A percentile compares a stretch with the other conserved stretches of the same genome.
phyloP scores from a whole-genome alignment of 2,888 invertebrate species.

The Apantesis nais region DNA sequence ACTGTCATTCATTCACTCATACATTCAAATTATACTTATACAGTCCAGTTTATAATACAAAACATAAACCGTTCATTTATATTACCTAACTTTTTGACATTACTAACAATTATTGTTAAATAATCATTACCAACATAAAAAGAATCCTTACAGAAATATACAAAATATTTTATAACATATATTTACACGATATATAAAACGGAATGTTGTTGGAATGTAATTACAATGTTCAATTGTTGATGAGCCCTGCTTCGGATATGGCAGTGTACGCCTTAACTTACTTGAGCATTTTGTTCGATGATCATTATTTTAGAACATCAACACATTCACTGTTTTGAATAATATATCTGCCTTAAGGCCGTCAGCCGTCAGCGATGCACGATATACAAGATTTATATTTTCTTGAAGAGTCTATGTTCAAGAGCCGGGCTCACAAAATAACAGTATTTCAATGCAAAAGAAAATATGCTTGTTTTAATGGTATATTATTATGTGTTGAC shows the following conservation, averaged over 20 bases:
- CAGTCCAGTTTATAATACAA: constrained; percentile 79
- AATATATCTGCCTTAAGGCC: constrained; percentile 39
- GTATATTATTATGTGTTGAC: neutral
- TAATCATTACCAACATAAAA: constrained; percentile 60
- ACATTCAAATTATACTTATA: constrained; percentile 60
- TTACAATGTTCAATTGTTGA: constrained; percentile 48
- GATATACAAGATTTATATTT: neutral
- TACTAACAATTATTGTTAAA: constrained; percentile 53
- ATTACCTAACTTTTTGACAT: constrained; percentile 54
- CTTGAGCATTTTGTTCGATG: constrained; percentile 81
- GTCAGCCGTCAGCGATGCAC: neutral
- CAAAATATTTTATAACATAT: constrained; percentile 64
- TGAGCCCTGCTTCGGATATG: constrained; percentile 70
- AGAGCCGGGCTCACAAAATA: neutral
- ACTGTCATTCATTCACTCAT: constrained; percentile 58
- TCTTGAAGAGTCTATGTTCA: neutral
- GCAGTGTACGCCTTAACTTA: constrained; percentile 79
- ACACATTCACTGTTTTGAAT: constrained; percentile 82
- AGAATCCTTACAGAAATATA: constrained; percentile 64
- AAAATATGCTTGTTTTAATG: neutral
- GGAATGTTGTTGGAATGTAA: constrained; percentile 63
- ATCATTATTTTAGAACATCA: constrained; percentile 75
- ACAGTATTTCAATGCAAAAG: neutral
- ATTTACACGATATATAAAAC: constrained; percentile 68
- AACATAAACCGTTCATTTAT: constrained; percentile 70